phyloP scores from a whole-genome alignment of 2,888 invertebrate genomes.

The Zonitis immaculata region DNA sequence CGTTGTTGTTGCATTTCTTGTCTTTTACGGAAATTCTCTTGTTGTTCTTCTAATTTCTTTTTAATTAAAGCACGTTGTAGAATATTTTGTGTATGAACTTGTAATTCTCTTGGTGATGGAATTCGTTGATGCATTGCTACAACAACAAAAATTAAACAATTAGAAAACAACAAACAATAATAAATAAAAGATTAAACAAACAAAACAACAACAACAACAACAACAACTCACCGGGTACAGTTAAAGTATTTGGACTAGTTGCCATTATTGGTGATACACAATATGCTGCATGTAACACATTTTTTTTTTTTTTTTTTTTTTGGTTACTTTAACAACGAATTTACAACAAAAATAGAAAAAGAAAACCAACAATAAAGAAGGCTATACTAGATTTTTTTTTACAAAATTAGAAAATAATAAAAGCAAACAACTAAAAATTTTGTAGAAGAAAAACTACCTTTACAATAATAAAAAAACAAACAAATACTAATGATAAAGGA shows the following conservation, averaged over 20 bases:
- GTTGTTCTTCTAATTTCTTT: slow-evolving; percentile 84
- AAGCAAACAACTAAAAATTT: too few species aligned
- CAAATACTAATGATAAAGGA: slow-evolving; percentile 7
- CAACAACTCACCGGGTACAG: slow-evolving; percentile 59
- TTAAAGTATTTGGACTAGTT: slow-evolving; percentile 62
- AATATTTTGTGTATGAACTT: slow-evolving; percentile 79
- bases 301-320: too few species aligned
- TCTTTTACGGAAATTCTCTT: slow-evolving; percentile 75
- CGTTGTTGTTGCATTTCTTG: slow-evolving; percentile 57
- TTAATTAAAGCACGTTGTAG: slow-evolving; percentile 83
- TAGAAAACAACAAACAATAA: slow-evolving; percentile 5
- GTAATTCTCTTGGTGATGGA: slow-evolving; percentile 79
- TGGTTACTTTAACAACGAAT: too few species aligned
- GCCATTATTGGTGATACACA: slow-evolving; percentile 66
- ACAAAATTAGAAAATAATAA: too few species aligned
- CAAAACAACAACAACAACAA: slow-evolving; percentile 13
- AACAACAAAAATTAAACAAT: slow-evolving; percentile 15
- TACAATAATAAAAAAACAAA: slow-evolving; percentile 11
- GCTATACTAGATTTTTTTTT: too few species aligned
- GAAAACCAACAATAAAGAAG: slow-evolving; percentile 4
- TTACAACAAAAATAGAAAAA: background rate
- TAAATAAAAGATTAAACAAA: slow-evolving; percentile 4
- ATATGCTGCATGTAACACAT: slow-evolving; percentile 61
- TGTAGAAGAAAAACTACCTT: too few species aligned
- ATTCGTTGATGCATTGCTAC: slow-evolving; percentile 66